phyloP scores from a whole-genome alignment of 2,797 vertebrate species.

The Protonibea diacanthus region DNA sequence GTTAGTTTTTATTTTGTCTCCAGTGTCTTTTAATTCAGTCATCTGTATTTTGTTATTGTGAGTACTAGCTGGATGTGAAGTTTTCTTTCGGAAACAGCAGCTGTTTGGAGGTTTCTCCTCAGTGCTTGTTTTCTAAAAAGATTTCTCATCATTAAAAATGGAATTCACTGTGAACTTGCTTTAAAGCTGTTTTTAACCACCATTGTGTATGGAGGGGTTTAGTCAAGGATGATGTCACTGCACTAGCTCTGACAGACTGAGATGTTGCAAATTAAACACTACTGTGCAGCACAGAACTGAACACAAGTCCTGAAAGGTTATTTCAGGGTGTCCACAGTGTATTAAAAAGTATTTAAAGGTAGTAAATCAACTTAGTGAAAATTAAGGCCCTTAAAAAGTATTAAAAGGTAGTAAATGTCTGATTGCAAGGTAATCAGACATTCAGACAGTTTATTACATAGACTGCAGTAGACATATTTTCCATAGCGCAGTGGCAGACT shows the following conservation, averaged over 20 bases:
- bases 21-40: neutral
- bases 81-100: slow-evolving; percentile 7
- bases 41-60: neutral
- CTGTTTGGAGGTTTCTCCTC: neutral
- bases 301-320: neutral
- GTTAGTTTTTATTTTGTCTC: too few relatives aligned
- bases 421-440: too few relatives aligned
- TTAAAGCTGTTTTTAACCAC: neutral
- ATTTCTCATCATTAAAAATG: neutral
- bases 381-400: too few relatives aligned
- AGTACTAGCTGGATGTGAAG: neutral
- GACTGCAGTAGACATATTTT: too few relatives aligned
- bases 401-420: too few relatives aligned
- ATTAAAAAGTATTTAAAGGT: too few relatives aligned
- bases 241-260: neutral
- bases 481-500: too few relatives aligned
- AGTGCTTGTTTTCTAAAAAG: neutral
- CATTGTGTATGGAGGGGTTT: neutral
- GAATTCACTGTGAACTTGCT: neutral
- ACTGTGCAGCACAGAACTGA: neutral
- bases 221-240: neutral
- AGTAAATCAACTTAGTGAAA: too few relatives aligned
- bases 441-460: too few relatives aligned
- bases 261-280: neutral
- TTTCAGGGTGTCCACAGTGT: too few relatives aligned